phyloP scores from a whole-genome alignment of 2,888 invertebrate genomes.

The Rotaria sp. region DNA sequence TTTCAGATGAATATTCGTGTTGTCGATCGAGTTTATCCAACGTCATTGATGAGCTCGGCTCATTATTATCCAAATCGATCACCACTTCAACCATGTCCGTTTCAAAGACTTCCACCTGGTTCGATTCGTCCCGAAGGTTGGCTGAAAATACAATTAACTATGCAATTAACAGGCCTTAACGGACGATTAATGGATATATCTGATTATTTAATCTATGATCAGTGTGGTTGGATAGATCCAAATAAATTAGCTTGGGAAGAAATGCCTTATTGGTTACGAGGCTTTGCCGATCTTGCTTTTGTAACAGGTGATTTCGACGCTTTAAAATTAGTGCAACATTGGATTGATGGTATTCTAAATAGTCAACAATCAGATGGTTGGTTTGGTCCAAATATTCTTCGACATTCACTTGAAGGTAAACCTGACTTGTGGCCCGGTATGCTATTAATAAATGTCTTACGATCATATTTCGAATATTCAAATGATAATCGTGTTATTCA shows the following conservation, averaged over 20 bases:
- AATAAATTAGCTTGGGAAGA: background rate
- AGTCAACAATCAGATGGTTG: constrained; percentile 11
- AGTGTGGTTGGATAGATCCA: constrained; percentile 25
- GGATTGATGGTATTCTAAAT: constrained; percentile 5
- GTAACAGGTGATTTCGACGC: background rate
- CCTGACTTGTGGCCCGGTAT: constrained; percentile 20
- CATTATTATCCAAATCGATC: background rate
- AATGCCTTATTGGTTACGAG: constrained; percentile 21
- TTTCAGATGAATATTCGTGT: no score
- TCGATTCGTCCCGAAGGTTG: background rate
- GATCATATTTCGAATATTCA: background rate
- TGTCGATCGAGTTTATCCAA: no score
- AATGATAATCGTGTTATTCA: background rate
- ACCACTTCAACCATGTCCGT: background rate
- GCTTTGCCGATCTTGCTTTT: background rate
- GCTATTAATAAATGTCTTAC: background rate
- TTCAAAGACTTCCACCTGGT: constrained; percentile 13
- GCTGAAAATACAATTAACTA: background rate
- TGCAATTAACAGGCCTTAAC: background rate
- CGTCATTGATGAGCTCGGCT: no score
- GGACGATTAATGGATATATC: background rate
- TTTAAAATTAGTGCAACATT: background rate
- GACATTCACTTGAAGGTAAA: background rate
- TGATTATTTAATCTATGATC: background rate
- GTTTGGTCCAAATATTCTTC: background rate